Evolutionary conservation across 1,140 invertebrate species (phyloP).

Genomic region (Eumeta japonica): DNA sequence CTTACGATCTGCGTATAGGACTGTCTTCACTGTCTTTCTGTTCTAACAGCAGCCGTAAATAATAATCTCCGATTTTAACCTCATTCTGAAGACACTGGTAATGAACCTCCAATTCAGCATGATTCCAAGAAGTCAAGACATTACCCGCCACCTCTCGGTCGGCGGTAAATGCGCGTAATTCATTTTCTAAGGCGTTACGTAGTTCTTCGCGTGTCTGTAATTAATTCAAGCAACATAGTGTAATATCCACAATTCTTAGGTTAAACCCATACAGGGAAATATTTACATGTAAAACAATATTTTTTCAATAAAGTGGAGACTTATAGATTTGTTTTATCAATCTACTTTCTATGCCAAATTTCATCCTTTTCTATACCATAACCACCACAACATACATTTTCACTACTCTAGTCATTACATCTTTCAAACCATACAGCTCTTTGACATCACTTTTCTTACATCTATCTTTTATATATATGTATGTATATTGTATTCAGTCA

Average conservation of each 20-base stretch:
- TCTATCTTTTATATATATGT: no score
- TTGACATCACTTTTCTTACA: no score
- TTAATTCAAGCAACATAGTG: no score
- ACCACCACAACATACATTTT: no score
- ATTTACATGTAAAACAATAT: no score
- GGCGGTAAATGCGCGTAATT: conserved; percentile 84
- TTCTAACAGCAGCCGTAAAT: conserved; percentile 90
- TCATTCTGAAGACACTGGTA: conserved; percentile 94
- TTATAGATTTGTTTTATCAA: no score
- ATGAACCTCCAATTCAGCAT: conserved; percentile 92
- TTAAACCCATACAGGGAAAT: neutral
- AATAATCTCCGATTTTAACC: conserved; percentile 98
- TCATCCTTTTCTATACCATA: no score
- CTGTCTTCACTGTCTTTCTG: conserved; percentile 84
- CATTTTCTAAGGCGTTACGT: conserved; percentile 88
- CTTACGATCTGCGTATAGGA: conserved; percentile 84
- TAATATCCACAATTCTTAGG: conserved; percentile 9
- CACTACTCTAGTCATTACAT: no score
- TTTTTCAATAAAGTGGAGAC: conserved; percentile 2
- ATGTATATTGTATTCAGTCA: no score
- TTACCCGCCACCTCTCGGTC: conserved; percentile 87
- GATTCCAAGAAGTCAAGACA: conserved; percentile 93
- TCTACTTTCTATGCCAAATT: no score
- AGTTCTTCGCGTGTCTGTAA: conserved; percentile 91
- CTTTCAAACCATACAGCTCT: no score